Percentiles rank a stretch among this genome's conserved stretches.
These are phyloP conservation scores for Eleginops maclovinus DNA, from an alignment of 2,113 vertebrate genomes.

Conservation along the genomic window DNA sequence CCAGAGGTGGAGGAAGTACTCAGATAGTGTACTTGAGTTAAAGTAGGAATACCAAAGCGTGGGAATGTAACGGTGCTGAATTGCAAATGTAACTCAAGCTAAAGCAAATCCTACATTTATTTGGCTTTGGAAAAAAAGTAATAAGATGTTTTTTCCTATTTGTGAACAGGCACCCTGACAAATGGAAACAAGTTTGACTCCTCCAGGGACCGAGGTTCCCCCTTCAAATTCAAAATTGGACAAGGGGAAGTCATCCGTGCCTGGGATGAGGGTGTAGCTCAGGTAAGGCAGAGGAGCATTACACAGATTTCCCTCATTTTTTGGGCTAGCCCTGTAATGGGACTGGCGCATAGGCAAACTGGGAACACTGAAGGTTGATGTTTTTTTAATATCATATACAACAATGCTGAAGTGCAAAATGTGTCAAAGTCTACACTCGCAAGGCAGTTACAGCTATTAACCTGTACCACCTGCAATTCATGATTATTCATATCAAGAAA, in stretches of 20 bases:
- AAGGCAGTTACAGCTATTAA: neutral
- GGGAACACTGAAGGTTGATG: too few species aligned
- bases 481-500: too few species aligned
- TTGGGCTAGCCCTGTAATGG: neutral
- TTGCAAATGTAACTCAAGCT: too few species aligned
- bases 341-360: too few species aligned
- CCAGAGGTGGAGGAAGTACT: too few species aligned
- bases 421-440: neutral
- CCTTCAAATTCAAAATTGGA: constrained; percentile 90
- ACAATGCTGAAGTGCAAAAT: neutral
- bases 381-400: neutral
- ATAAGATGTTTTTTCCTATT: constrained; percentile 2
- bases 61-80: too few species aligned
- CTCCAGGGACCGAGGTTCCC: constrained; percentile 89
- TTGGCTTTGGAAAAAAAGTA: too few species aligned
- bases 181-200: constrained; percentile 92
- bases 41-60: too few species aligned
- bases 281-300: constrained; percentile 78
- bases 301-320: neutral
- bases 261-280: constrained; percentile 93
- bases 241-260: constrained; percentile 90
- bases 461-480: neutral
- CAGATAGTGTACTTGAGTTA: too few species aligned
- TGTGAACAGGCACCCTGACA: constrained; percentile 87
- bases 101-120: too few species aligned